Conservation (phyloP, 2,888 invertebrate species). For the Asteroscopus sphinx region DNA sequence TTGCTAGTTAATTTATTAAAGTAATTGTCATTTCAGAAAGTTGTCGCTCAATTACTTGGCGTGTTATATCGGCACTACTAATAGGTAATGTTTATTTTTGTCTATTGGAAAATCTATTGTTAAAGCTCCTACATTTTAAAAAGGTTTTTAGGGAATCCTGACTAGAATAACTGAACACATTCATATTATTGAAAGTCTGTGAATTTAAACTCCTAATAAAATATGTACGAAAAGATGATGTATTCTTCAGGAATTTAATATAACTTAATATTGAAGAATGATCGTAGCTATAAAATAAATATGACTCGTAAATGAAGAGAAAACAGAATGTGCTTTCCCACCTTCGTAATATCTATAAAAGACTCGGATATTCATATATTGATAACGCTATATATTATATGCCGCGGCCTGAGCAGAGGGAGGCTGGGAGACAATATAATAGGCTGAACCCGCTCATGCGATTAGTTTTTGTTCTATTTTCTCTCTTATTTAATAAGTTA, state of each 20-base stretch:
- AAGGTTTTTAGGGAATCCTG: too few species aligned
- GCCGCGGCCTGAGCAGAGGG: constrained; percentile 1
- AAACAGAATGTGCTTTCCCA: constrained; percentile 17
- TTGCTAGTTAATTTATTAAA: constrained; percentile 10
- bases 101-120: too few species aligned
- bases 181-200: constrained; percentile 7
- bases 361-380: constrained; percentile 8
- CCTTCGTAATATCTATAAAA: constrained; percentile 13
- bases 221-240: background rate
- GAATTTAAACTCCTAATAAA: background rate
- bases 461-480: constrained; percentile 14
- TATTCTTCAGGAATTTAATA: background rate
- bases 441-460: constrained; percentile 17
- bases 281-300: constrained; percentile 30
- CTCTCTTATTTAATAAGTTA: constrained; percentile 2
- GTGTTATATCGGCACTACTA: background rate
- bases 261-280: constrained; percentile 2
- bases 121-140: too few species aligned
- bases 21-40: constrained; percentile 1
- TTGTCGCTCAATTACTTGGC: background rate
- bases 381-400: constrained; percentile 24
- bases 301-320: constrained; percentile 29
- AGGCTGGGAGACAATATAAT: constrained; percentile 17
- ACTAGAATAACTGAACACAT: too few species aligned
- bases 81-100: background rate